Evolutionary conservation across 1,140 invertebrate species (phyloP), one percentile per base, ranked within the genome.

Genomic region (Babylonia areolata): DNA sequence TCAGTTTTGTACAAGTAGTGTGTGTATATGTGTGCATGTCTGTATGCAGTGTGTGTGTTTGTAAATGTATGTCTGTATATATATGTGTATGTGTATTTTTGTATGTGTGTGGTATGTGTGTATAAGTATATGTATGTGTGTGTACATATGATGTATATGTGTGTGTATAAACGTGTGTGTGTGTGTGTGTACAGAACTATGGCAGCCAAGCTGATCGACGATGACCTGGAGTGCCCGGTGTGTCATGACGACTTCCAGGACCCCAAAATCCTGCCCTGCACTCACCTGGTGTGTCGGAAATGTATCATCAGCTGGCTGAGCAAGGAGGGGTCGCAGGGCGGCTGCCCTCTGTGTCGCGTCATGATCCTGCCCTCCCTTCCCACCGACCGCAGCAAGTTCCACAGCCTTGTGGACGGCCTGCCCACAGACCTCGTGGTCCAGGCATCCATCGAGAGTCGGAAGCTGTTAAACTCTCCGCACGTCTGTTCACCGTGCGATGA

Each of bases 211-310:
- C 64, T 28, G 28, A 12, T 23, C 23, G 31, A n/a, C 23, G 35
- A 11, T 73, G 12, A 80, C 39, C 20, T 31, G n/a, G 78, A 80
- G n/a, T 80, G 78, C 37, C 40, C 39, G 1, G 78, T 80, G 37
- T 80, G 78, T 15, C 20, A 42, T 17, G 46, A 80, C 6, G 78
- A 80, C 6, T 46, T 80, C 78, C 15, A n/a, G 9, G 31, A 28
- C 31, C 78, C 78, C 28, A 80, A 80, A n/a, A 80, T 80, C 37
- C 39, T 80, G 6, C 78, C 78, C 39, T 80, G 78, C 46, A 42
- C 35, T 39, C 75, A 78, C 40, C 75, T 78, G 5, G 15, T 78
- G 6, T 78, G 75, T 28, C 75, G 35, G 23, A 12, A 78, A 12
- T 78, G 75, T 78, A 28, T 78, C 3, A 33, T 78, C 20, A 9